A percentile compares a stretch with the other conserved stretches of the same genome.
phyloP scores from a whole-genome alignment of 2,888 invertebrate genomes.

The Lepidochrysops patricia region DNA sequence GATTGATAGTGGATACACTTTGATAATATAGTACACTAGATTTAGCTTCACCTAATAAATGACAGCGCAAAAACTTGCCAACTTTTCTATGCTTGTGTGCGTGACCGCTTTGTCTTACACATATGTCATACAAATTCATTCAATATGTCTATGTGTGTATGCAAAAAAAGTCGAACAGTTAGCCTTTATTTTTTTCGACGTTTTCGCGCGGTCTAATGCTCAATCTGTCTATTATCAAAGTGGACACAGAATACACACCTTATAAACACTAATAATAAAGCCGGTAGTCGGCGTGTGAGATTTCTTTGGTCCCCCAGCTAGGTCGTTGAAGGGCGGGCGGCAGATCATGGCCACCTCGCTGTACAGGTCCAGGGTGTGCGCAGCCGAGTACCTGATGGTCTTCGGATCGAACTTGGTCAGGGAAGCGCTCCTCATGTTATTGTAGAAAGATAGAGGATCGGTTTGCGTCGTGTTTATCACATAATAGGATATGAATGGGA shows the following conservation, averaged over 20 bases:
- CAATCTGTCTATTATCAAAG: no score
- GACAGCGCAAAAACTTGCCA: no score
- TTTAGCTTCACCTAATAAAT: no score
- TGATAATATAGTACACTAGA: no score
- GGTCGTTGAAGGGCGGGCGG: conserved; percentile 87
- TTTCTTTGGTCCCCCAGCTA: conserved; percentile 83
- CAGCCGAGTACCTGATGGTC: conserved; percentile 84
- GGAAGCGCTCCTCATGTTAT: conserved; percentile 87
- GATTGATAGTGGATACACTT: no score
- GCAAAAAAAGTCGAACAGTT: no score
- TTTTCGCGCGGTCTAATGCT: no score
- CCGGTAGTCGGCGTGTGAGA: conserved; percentile 88
- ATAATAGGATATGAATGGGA: conserved; percentile 93
- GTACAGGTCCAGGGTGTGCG: conserved; percentile 89
- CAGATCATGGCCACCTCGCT: conserved; percentile 94
- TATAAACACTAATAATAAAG: conserved; percentile 93
- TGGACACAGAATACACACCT: conserved; percentile 51
- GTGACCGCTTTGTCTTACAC: no score
- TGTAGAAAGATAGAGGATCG: conserved; percentile 89
- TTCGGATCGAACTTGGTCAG: conserved; percentile 91
- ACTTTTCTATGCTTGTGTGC: no score
- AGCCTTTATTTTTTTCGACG: no score
- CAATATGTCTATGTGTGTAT: no score
- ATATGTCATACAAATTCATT: no score
- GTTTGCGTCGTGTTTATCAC: conserved; percentile 91